Base-by-base conservation (phyloP, 2,888 invertebrate species). In the Acanthosepion esculentum region DNA sequence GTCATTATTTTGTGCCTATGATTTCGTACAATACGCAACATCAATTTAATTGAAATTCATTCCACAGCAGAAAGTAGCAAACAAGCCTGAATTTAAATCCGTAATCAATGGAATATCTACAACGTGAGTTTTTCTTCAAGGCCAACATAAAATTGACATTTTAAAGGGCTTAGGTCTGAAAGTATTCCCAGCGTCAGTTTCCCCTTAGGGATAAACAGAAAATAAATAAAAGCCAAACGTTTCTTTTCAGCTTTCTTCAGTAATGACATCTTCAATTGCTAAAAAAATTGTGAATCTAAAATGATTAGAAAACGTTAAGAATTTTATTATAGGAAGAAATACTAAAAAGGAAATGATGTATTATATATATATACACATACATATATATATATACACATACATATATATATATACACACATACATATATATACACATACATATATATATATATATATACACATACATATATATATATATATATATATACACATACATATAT, bases 381-480 rank as follows among this genome's bases (percentile, higher is more conserved):
- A 93, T 48, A 93, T 48, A 93, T 48, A 92, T 48, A 92, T 48
- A 93, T 48, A 92, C n/a, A 41, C 41, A 41, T 2, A 41, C 41
- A 41, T 2, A 41, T 2, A 41, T 2, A 41, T 4, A 50, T 5
- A 50, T 5, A 50, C 50, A 50, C 50, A 50, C 50, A 50, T 5
- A 50, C 50, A 50, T 53, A 23, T 23, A 93, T 48, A 93, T 26
- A 93, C 5, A 93, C 5, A 93, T 48, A 18, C 8, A 93, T 48
- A 93, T 48, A 93, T 48, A 92, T 48, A 92, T 48, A 93, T 48
- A 92, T 48, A 92, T 48, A 92, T 48, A 93, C 7, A 92, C 7
- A 93, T 48, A 93, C 23, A 93, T 48, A 93, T 48, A 93, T 48
- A 93, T 48, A 93, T 48, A 93, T 48, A 93, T 48, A 93, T 48